Conservation (phyloP, 2,797 vertebrate genomes). For the Peromyscus melanophrys region DNA sequence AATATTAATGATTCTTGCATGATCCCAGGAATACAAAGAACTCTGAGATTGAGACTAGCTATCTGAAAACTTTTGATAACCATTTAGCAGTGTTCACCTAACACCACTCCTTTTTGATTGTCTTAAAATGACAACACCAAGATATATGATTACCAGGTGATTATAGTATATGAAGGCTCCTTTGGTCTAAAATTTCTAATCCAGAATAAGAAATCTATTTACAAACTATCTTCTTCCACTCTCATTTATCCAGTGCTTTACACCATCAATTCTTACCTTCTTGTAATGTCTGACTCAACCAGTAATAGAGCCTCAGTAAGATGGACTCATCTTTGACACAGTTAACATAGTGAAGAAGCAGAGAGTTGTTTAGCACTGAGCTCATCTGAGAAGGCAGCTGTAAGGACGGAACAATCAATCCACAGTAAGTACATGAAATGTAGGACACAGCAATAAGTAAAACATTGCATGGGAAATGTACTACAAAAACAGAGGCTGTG, state of each 20-base stretch:
- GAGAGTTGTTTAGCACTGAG: slow-evolving; percentile 93
- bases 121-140: slow-evolving; percentile 62
- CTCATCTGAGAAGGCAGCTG: slow-evolving; percentile 98
- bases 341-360: slow-evolving; percentile 96
- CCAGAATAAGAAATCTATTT: not conserved
- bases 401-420: slow-evolving; percentile 69
- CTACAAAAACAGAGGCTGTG: slow-evolving; percentile 41
- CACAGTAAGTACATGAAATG: slow-evolving; percentile 49
- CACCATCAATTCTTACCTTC: slow-evolving; percentile 91
- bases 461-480: slow-evolving; percentile 58
- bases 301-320: slow-evolving; percentile 95
- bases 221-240: not conserved
- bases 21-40: slow-evolving; percentile 37
- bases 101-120: slow-evolving; percentile 8
- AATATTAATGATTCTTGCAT: slow-evolving; percentile 49
- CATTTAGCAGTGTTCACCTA: slow-evolving; percentile 32
- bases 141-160: slow-evolving; percentile 61
- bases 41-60: not conserved
- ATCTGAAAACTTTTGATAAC: not conserved
- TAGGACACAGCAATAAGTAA: slow-evolving; percentile 15
- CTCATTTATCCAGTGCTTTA: not conserved
- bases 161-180: not conserved
- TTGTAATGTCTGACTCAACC: slow-evolving; percentile 95
- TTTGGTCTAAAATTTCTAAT: slow-evolving; percentile 27
- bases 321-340: slow-evolving; percentile 95